These are phyloP conservation scores for Ditula angustiorana DNA, from an alignment of 2,888 invertebrate species.

Conservation along the genomic window DNA sequence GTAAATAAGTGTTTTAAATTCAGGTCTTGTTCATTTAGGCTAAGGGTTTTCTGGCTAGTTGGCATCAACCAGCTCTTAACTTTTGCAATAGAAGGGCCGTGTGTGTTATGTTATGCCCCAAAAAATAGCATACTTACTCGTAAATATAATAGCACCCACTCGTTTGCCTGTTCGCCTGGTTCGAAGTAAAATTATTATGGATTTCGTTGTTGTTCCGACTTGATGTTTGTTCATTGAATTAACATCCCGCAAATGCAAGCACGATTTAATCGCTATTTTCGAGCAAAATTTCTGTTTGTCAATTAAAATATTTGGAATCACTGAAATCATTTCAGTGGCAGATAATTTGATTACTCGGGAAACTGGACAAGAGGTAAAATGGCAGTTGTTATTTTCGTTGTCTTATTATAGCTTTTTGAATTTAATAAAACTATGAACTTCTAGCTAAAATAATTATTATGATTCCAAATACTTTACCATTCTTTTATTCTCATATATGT, in stretches of 20 bases:
- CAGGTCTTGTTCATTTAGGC: neutral
- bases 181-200: conserved; percentile 39
- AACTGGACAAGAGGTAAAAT: conserved; percentile 64
- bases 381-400: conserved; percentile 53
- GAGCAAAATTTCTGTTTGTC: conserved; percentile 79
- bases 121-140: neutral
- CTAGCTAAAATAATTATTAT: too few species aligned
- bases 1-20: neutral
- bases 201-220: conserved; percentile 66
- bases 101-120: neutral
- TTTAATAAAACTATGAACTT: too few species aligned
- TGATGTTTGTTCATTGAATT: conserved; percentile 78
- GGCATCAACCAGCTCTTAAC: neutral
- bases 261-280: conserved; percentile 80
- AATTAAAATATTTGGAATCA: conserved; percentile 83
- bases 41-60: neutral
- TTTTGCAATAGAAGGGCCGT: neutral
- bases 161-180: neutral
- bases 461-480: too few species aligned
- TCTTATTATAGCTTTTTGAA: conserved; percentile 36
- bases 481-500: too few species aligned
- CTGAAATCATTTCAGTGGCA: conserved; percentile 77
- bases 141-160: neutral
- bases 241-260: conserved; percentile 78
- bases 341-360: conserved; percentile 73